Conservation (phyloP, 1,140 invertebrate species). For the Steinernema khuongi region DNA sequence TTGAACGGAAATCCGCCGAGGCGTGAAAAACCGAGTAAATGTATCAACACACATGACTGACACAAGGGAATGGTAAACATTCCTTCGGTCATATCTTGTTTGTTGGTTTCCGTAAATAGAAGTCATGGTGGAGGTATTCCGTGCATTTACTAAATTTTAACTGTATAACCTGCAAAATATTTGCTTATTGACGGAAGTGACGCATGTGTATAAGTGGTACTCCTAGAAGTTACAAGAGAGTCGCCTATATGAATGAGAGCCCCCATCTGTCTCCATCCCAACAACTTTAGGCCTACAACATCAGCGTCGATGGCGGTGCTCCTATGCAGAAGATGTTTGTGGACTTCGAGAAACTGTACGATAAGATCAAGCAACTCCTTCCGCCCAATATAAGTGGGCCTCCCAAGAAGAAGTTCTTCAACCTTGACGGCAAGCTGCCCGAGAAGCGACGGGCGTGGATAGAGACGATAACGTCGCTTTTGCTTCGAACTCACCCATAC, state of each 20-base stretch:
- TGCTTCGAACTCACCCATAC: slow-evolving; percentile 40
- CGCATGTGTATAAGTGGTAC: too few species aligned
- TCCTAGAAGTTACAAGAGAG: background rate
- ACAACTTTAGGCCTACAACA: slow-evolving; percentile 6
- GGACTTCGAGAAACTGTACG: slow-evolving; percentile 42
- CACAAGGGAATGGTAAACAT: too few species aligned
- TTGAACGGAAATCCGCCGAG: too few species aligned
- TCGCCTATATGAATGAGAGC: background rate
- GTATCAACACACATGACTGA: too few species aligned
- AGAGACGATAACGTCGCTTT: slow-evolving; percentile 28
- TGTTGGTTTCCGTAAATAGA: too few species aligned
- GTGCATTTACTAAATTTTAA: too few species aligned
- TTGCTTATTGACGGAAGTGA: too few species aligned
- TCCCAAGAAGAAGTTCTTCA: slow-evolving; percentile 48
- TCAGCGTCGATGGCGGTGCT: background rate
- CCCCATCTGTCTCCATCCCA: background rate
- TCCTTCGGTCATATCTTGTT: too few species aligned
- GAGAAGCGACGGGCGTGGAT: slow-evolving; percentile 49
- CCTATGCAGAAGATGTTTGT: slow-evolving; percentile 28
- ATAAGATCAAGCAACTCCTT: slow-evolving; percentile 31
- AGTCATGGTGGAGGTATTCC: too few species aligned
- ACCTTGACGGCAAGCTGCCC: slow-evolving; percentile 37
- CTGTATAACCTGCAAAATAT: too few species aligned
- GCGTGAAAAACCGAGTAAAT: too few species aligned
- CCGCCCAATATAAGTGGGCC: slow-evolving; percentile 36